These are phyloP conservation scores for Actinemys pallida DNA, from an alignment of 2,113 vertebrate species.

Conservation along the genomic window DNA sequence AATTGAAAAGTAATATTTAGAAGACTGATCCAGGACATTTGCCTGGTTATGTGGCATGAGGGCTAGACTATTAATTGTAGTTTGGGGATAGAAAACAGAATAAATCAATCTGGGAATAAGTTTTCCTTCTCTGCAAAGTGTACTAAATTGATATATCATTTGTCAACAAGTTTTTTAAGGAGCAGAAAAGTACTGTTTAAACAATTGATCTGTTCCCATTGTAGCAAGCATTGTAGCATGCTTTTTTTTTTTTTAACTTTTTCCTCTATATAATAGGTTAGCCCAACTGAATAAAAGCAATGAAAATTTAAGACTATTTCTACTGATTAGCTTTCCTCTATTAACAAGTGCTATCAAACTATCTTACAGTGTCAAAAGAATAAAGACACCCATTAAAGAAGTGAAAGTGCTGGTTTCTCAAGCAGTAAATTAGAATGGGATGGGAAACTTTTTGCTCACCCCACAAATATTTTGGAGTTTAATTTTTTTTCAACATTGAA, in stretches of 20 bases:
- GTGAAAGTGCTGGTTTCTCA: background rate
- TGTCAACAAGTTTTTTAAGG: conserved; percentile 33
- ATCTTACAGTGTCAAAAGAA: background rate
- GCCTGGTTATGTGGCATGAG: background rate
- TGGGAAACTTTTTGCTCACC: too few relatives aligned
- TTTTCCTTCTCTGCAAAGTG: conserved; percentile 7
- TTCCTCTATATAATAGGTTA: background rate
- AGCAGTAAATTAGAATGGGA: too few relatives aligned
- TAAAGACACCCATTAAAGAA: background rate
- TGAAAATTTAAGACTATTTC: conserved; percentile 21
- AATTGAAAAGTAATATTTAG: background rate
- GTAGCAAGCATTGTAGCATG: background rate
- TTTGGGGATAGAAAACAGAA: background rate
- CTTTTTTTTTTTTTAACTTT: conserved; percentile 23
- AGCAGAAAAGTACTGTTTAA: conserved; percentile 55
- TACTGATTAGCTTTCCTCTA: background rate
- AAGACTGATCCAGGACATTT: background rate
- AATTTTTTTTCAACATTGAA: too few relatives aligned
- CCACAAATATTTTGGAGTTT: too few relatives aligned
- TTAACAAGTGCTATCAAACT: background rate
- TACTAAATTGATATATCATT: conserved; percentile 10
- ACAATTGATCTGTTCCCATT: conserved; percentile 36
- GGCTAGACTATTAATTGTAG: conserved; percentile 17
- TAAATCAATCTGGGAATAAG: conserved; percentile 25
- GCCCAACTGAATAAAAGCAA: conserved; percentile 14